Evolutionary conservation across 2,113 vertebrate genomes (phyloP).

Genomic region (Mohoua ochrocephala): DNA sequence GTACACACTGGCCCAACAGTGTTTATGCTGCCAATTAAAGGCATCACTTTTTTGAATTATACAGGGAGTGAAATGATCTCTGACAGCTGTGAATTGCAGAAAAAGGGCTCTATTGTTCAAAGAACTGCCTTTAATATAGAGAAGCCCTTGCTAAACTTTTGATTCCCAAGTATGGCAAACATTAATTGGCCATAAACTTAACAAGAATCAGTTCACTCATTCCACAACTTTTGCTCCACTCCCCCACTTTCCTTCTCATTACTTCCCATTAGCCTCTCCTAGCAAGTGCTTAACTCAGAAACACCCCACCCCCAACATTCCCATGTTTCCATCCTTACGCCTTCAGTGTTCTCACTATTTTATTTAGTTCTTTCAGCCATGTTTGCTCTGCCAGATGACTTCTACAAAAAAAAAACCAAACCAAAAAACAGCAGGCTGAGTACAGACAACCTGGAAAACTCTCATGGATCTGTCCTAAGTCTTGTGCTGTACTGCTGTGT

Average conservation of each 20-base stretch:
- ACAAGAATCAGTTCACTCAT: slow-evolving; percentile 56
- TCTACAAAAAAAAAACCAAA: not conserved
- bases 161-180: slow-evolving; percentile 65
- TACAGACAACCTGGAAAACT: not conserved
- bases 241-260: slow-evolving; percentile 28
- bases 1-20: slow-evolving; percentile 33
- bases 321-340: slow-evolving; percentile 27
- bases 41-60: slow-evolving; percentile 70
- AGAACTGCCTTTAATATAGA: slow-evolving; percentile 68
- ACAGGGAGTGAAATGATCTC: slow-evolving; percentile 71
- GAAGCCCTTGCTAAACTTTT: slow-evolving; percentile 56
- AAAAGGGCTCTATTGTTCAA: slow-evolving; percentile 70
- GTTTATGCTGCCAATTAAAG: slow-evolving; percentile 74
- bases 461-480: not conserved
- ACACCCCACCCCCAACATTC: slow-evolving; percentile 18
- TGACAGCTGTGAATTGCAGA: slow-evolving; percentile 71
- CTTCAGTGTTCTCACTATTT: slow-evolving; percentile 11
- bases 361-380: slow-evolving; percentile 5
- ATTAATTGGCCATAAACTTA: slow-evolving; percentile 73
- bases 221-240: slow-evolving; percentile 19
- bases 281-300: slow-evolving; percentile 33
- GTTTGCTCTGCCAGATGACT: slow-evolving; percentile 1
- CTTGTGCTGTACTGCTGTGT: not conserved
- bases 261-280: slow-evolving; percentile 22
- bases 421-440: not conserved